phyloP scores from a whole-genome alignment of 1,140 invertebrate genomes.

The Drosophila pseudoobscura region DNA sequence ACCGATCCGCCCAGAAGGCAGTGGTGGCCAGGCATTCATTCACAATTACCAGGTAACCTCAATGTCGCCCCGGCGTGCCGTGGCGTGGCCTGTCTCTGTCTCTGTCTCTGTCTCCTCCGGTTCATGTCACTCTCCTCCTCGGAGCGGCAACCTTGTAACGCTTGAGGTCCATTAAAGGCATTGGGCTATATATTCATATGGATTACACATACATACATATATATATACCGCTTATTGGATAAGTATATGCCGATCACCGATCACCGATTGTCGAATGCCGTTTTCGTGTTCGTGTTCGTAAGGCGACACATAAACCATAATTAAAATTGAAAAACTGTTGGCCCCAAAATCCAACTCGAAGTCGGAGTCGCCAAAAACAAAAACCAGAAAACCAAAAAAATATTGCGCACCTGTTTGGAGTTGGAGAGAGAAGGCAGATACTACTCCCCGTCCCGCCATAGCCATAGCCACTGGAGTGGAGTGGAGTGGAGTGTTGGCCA shows the following conservation, averaged over 20 bases:
- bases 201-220: background rate
- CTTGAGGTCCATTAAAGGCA: constrained; percentile 27
- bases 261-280: background rate
- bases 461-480: too few species aligned
- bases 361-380: constrained; percentile 30
- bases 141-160: constrained; percentile 50
- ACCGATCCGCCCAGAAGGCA: constrained; percentile 49
- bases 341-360: constrained; percentile 53
- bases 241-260: constrained; percentile 35
- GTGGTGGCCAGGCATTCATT: constrained; percentile 2
- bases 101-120: constrained; percentile 20
- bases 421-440: background rate
- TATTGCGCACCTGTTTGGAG: constrained; percentile 51
- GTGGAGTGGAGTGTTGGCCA: constrained; percentile 34
- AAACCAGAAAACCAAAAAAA: constrained; percentile 55
- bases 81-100: constrained; percentile 8
- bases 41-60: constrained; percentile 48
- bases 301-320: constrained; percentile 70
- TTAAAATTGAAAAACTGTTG: constrained; percentile 73
- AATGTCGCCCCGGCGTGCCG: constrained; percentile 29
- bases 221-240: constrained; percentile 32
- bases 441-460: too few species aligned
- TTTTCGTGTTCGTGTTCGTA: constrained; percentile 26
- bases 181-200: constrained; percentile 1
- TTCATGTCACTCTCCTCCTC: constrained; percentile 34